Base-by-base conservation (phyloP, 2,888 invertebrate species). In the Macrosoma leucophasiata region DNA sequence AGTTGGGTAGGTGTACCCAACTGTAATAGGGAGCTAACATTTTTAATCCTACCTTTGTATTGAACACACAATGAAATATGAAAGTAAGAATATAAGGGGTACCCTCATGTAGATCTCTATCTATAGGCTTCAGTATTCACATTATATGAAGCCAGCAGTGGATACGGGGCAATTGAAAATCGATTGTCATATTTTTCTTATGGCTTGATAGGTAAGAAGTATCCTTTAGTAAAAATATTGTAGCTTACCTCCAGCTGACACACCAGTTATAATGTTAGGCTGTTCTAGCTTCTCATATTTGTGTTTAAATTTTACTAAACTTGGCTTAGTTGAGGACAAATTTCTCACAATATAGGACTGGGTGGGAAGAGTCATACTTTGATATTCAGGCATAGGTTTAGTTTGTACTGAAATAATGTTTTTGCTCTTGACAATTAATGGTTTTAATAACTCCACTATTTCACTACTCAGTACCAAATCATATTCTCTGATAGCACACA, bases 211-310 rank as follows among this genome's bases (percentile, higher is more conserved):
- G n/a, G n/a, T n/a, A n/a, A n/a, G n/a, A 30, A n/a, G 21, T 18
- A n/a, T 14, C 2, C 10, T 13, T 26, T 13, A 15, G 23, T 11
- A 5, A 11, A 10, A 9, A n/a, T 3, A 22, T 11, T 13, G 13
- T 21, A 18, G 28, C 14, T 54, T 71, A 84, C 85, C 84, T 71
- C 85, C 85, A 25, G 84, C 85, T 27, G 73, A 55, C 13, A 81
- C 61, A 19, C 85, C 85, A 37, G 77, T 72, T 41, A 85, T 58
- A 21, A 85, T 77, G 53, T 85, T 85, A 13, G 85, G 85, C 48
- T 81, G 84, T 48, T 85, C 84, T 32, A 85, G 52, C 45, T 57
- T 69, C n/a, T 62, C 56, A 47, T 62, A 71, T 13, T 48, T 42
- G 46, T 62, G 70, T 13, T 48, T 42, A 8, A 58, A 46, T 18